Conservation (phyloP, 2,113 vertebrate species). For the Ammodytes dubius region DNA sequence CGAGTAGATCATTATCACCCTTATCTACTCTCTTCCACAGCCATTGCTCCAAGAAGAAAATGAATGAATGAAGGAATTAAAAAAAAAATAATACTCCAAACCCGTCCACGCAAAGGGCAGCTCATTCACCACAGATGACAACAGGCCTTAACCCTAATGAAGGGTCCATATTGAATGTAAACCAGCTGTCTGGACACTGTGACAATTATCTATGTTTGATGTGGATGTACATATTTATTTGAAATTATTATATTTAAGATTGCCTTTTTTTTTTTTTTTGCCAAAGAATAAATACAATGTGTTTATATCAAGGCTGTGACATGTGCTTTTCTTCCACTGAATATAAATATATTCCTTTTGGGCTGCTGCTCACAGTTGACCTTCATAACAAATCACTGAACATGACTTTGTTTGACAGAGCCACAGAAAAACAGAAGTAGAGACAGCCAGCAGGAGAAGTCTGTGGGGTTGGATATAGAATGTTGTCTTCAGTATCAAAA, state of each 20-base stretch:
- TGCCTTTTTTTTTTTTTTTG: neutral
- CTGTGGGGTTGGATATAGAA: neutral
- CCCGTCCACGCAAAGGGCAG: neutral
- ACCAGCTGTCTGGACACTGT: neutral
- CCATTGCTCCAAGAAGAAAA: conserved; percentile 78
- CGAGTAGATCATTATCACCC: neutral
- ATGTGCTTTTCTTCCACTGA: neutral
- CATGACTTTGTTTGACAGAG: neutral
- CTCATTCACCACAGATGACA: neutral
- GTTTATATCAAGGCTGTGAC: neutral
- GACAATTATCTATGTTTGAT: neutral
- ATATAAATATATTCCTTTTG: no score
- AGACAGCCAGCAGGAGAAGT: conserved; percentile 15
- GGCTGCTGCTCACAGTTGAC: neutral
- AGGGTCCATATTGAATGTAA: conserved; percentile 15
- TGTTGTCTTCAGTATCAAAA: no score
- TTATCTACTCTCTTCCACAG: conserved; percentile 67
- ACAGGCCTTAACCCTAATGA: neutral
- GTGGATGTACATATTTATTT: conserved; percentile 57
- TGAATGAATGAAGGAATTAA: conserved; percentile 59
- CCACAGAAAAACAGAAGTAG: conserved; percentile 46
- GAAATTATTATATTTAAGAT: conserved; percentile 52
- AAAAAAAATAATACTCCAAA: neutral
- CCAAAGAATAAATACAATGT: conserved; percentile 22
- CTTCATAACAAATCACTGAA: conserved; percentile 1